phyloP scores from a whole-genome alignment of 2,888 invertebrate genomes.

The Eutolmus rufibarbis region DNA sequence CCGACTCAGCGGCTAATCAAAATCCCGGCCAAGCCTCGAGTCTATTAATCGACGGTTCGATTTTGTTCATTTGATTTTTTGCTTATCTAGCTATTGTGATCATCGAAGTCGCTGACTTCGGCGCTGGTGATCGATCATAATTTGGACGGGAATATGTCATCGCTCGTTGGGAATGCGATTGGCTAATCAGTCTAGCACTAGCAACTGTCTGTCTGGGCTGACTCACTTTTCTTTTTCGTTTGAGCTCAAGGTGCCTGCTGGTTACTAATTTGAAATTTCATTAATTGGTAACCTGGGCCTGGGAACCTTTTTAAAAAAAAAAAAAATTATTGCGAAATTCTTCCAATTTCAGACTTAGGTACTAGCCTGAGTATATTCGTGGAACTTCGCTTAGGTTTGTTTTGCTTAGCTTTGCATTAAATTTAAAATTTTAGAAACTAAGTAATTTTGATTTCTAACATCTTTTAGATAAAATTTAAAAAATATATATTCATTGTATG shows the following conservation, averaged over 20 bases:
- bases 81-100: conserved; percentile 45
- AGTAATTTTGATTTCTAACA: no score
- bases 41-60: conserved; percentile 38
- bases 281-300: background rate
- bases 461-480: no score
- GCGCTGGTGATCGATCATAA: conserved; percentile 45
- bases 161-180: conserved; percentile 22
- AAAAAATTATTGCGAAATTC: background rate
- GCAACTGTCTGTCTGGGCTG: background rate
- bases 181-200: conserved; percentile 11
- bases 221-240: background rate
- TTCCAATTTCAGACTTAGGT: background rate
- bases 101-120: conserved; percentile 35
- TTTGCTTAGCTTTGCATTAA: no score
- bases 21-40: background rate
- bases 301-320: background rate
- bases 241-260: background rate
- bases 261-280: background rate
- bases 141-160: conserved; percentile 46
- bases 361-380: background rate
- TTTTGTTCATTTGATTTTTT: conserved; percentile 37
- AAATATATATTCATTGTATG: no score
- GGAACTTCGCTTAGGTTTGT: no score
- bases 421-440: no score
- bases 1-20: conserved; percentile 40